phyloP scores from a whole-genome alignment of 1,140 invertebrate genomes.

The Dolichoris vasculosae region DNA sequence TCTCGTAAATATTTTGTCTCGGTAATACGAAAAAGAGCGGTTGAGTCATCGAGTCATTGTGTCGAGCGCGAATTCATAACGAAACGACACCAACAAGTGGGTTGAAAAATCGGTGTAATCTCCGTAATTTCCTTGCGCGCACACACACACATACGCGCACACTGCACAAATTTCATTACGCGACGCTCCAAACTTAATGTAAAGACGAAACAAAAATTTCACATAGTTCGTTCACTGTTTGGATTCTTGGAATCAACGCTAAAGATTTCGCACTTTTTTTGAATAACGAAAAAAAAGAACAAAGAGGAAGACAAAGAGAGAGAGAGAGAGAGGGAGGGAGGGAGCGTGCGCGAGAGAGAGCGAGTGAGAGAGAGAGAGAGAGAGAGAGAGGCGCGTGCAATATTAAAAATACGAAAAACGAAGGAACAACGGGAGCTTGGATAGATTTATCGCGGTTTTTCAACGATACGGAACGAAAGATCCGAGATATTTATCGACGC shows the following conservation, averaged over 20 bases:
- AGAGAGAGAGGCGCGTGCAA: background rate
- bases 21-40: slow-evolving; percentile 5
- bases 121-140: background rate
- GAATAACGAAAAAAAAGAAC: background rate
- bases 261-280: background rate
- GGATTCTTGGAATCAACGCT: background rate
- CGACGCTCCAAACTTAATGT: background rate
- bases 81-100: slow-evolving; percentile 20
- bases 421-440: background rate
- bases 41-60: slow-evolving; percentile 11
- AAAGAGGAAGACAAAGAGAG: background rate
- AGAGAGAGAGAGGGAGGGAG: background rate
- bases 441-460: background rate
- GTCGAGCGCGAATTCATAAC: background rate
- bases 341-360: background rate
- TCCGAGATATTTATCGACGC: background rate
- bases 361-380: background rate
- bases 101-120: background rate
- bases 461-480: background rate
- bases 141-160: background rate
- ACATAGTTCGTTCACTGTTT: background rate
- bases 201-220: background rate
- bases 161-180: background rate
- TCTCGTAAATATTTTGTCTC: background rate
- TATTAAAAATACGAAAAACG: background rate